Evolutionary conservation across 1,140 invertebrate species (phyloP).

Genomic region (Maconellicoccus hirsutus): DNA sequence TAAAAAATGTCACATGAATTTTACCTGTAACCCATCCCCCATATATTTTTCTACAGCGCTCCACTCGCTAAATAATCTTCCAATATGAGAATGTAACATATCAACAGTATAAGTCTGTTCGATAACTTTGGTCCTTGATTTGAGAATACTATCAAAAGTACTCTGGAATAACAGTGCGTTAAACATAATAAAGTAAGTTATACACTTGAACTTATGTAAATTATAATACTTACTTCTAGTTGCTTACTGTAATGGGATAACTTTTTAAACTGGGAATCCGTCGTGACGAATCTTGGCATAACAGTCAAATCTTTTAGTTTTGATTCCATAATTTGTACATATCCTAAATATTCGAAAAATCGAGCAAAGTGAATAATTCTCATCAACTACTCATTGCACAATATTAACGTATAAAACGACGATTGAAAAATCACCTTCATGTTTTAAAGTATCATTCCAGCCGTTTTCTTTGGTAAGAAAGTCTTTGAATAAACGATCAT

Average conservation of each 20-base stretch:
- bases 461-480: conserved; percentile 62
- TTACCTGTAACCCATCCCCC: conserved; percentile 62
- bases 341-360: conserved; percentile 41
- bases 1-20: conserved; percentile 15
- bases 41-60: conserved; percentile 71
- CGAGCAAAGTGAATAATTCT: too few species aligned
- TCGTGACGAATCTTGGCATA: conserved; percentile 57
- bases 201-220: too few species aligned
- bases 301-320: conserved; percentile 63
- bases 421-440: conserved; percentile 30
- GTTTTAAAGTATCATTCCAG: conserved; percentile 63
- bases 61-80: conserved; percentile 73
- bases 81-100: conserved; percentile 69
- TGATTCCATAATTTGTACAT: conserved; percentile 57
- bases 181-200: too few species aligned
- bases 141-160: conserved; percentile 39
- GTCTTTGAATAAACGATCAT: conserved; percentile 60
- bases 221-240: conserved; percentile 49
- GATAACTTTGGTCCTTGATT: conserved; percentile 52
- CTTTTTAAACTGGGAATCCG: conserved; percentile 60
- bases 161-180: conserved; percentile 35
- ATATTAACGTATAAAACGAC: not conserved
- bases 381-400: too few species aligned
- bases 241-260: conserved; percentile 64
- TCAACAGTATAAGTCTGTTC: conserved; percentile 67